Evolutionary conservation across 35 echinoderm and acorn worm genomes (phyloP).

Genomic region (Ophiothrix spiculata): DNA sequence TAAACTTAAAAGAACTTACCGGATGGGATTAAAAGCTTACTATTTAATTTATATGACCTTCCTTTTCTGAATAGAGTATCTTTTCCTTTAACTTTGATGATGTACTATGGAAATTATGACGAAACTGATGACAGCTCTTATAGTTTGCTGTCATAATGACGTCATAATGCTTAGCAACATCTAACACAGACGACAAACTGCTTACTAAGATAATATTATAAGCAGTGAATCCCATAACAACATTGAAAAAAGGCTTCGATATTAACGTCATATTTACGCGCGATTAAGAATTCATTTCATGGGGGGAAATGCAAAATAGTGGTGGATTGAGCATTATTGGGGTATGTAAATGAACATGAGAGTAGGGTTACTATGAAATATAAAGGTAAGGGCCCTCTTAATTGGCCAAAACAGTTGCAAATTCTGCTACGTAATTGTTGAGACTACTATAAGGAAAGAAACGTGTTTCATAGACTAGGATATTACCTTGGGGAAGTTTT

Average conservation of each 20-base stretch:
- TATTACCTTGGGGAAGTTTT: not conserved
- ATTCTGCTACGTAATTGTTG: conserved; percentile 4
- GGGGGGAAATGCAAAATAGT: not conserved
- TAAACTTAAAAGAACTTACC: no score
- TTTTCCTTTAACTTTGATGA: no score
- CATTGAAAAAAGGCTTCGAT: not conserved
- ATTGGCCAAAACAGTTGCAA: not conserved
- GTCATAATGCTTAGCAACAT: conserved; percentile 8
- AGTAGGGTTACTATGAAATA: not conserved
- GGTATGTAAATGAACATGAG: conserved; percentile 1
- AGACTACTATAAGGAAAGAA: not conserved
- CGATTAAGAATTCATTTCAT: not conserved
- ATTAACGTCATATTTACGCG: not conserved
- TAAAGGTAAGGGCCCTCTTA: not conserved
- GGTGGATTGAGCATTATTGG: not conserved
- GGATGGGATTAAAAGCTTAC: no score
- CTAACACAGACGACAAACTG: not conserved
- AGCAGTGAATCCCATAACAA: not conserved
- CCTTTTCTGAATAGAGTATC: no score
- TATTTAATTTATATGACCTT: not conserved
- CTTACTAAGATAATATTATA: conserved; percentile 7
- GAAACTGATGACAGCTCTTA: conserved; percentile 1
- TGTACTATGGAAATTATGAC: no score
- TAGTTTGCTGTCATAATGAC: not conserved
- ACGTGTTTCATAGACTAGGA: no score